Base-by-base conservation (phyloP, 2,888 invertebrate genomes). In the Tholera decimalis region DNA sequence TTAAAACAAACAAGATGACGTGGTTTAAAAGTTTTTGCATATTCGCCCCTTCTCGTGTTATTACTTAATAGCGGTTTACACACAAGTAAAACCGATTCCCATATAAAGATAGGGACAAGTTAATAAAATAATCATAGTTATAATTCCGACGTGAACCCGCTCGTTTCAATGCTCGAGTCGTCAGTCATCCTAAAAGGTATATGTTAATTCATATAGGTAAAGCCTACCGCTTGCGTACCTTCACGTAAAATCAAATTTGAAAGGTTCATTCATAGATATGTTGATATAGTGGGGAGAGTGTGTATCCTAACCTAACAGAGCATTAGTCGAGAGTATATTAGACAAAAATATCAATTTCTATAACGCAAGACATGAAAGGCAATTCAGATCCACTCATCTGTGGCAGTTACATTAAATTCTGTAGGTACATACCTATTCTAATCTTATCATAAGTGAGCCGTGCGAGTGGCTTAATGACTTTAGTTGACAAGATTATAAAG, bases 151-250 rank as follows among this genome's bases (percentile, higher is more conserved):
- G 53, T 56, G 39, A 67, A 26, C 20, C 57, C 67, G 73, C 79
- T 50, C 49, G 54, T 64, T 78, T 73, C 26, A 41, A 57, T 51
- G 80, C 72, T 60, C 43, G 56, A 44, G 49, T 44, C 50, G 64
- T 71, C 60, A 55, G 70, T 71, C 73, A 71, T 65, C 43, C 65
- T 79, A 78, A 82, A 82, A 82, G 79, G 73, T 68, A 81, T n/a
- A n/a, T n/a, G n/a, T 82, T 80, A 81, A 82, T 79, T 77, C 67
- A 72, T 73, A 61, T 70, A 70, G 70, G n/a, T n/a, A n/a, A n/a
- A 61, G 62, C 50, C 62, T 49, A 50, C 71, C 61, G 57, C 59
- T 62, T 53, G 62, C 49, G 41, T 35, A 53, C 26, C 41, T 43
- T 24, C 46, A 57, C 26, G 46, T 73, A 64, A 51, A 77, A 75